phyloP scores from a whole-genome alignment of 2,888 invertebrate genomes.

The Leptopterna dolabrata region DNA sequence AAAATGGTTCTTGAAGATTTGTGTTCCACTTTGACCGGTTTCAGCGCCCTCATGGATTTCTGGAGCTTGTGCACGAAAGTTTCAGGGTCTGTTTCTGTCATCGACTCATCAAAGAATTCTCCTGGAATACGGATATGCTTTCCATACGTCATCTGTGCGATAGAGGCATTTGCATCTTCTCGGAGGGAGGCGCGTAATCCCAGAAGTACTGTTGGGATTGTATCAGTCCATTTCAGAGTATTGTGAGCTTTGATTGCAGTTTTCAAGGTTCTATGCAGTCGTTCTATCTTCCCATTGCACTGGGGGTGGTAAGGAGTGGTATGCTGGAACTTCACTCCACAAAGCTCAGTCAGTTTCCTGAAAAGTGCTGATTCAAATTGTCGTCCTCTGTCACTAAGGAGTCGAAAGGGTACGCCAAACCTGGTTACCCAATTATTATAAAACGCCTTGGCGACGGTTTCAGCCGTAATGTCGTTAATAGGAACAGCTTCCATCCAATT shows the following conservation, averaged over 20 bases:
- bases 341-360: constrained; percentile 53
- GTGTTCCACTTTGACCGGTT: neutral
- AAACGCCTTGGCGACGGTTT: constrained; percentile 65
- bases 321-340: constrained; percentile 61
- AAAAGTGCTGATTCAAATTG: constrained; percentile 65
- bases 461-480: constrained; percentile 65
- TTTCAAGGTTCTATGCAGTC: constrained; percentile 31
- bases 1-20: neutral
- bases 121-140: neutral
- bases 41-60: neutral
- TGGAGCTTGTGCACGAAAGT: neutral
- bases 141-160: constrained; percentile 20
- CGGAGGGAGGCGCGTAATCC: constrained; percentile 37
- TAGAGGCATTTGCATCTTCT: constrained; percentile 6
- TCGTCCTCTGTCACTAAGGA: constrained; percentile 66
- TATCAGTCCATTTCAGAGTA: constrained; percentile 14
- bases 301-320: constrained; percentile 62
- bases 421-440: constrained; percentile 66
- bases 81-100: neutral
- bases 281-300: constrained; percentile 29
- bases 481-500: constrained; percentile 67
- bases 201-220: constrained; percentile 28
- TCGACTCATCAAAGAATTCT: neutral
- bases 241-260: neutral
- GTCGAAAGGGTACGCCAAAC: constrained; percentile 66